Conservation (phyloP, 2,113 vertebrate species). For the Ia io region DNA sequence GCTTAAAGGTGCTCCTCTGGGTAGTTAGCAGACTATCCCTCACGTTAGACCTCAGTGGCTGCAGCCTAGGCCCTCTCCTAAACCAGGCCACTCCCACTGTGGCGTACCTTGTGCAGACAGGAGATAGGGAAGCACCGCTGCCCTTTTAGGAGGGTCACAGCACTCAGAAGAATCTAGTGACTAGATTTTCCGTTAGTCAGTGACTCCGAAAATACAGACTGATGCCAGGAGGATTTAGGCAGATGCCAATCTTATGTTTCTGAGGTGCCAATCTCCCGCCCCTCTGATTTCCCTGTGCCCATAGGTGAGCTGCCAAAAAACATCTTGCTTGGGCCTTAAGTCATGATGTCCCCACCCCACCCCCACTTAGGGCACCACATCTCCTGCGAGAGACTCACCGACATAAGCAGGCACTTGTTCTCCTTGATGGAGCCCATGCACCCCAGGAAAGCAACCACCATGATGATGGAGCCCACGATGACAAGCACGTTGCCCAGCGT, state of each 20-base stretch:
- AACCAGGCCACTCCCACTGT: background rate
- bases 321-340: background rate
- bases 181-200: background rate
- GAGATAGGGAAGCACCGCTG: background rate
- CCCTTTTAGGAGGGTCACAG: background rate
- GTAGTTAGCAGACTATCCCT: background rate
- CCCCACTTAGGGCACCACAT: background rate
- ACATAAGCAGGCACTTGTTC: slow-evolving; percentile 91
- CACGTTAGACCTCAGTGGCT: background rate
- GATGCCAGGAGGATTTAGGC: background rate
- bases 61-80: background rate
- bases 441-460: slow-evolving; percentile 90
- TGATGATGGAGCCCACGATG: slow-evolving; percentile 87
- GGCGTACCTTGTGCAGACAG: background rate
- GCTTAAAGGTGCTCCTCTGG: background rate
- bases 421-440: slow-evolving; percentile 92
- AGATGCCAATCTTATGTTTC: background rate
- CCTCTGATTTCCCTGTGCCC: background rate
- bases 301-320: background rate
- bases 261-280: background rate
- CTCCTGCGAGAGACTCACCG: slow-evolving; percentile 75
- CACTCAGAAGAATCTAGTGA: background rate
- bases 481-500: slow-evolving; percentile 83
- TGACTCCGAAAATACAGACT: background rate
- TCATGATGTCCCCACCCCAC: background rate